phyloP scores from a whole-genome alignment of 2,113 vertebrate species.

The Ictidomys tridecemlineatus region DNA sequence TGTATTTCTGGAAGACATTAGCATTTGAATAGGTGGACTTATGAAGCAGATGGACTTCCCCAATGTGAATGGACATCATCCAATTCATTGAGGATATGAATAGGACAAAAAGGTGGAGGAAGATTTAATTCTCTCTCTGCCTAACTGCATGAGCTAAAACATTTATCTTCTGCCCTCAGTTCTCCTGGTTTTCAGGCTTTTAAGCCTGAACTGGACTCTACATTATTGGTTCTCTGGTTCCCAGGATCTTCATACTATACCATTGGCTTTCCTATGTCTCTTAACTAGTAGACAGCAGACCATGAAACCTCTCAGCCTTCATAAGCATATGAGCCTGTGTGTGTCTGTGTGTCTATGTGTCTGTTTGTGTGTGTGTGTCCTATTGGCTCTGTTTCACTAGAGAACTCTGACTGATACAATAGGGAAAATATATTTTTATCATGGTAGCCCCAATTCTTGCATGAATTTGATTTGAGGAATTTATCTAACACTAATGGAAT shows the following conservation, averaged over 20 bases:
- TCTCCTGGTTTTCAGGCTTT: background rate
- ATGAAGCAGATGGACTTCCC: background rate
- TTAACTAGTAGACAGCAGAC: background rate
- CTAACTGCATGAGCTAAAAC: background rate
- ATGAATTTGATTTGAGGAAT: background rate
- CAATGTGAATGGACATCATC: too few species aligned
- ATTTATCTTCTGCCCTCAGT: background rate
- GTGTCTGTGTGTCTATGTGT: background rate
- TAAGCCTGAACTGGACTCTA: background rate
- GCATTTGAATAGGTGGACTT: background rate
- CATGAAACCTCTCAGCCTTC: background rate
- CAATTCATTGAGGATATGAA: background rate
- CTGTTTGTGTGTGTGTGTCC: background rate
- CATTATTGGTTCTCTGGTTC: background rate
- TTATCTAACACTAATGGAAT: background rate
- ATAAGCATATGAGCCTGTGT: background rate
- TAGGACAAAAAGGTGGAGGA: background rate
- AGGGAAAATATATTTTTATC: slow-evolving; percentile 8
- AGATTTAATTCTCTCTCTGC: background rate
- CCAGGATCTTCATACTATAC: background rate
- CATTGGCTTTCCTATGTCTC: background rate
- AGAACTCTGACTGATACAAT: background rate
- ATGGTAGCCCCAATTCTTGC: background rate
- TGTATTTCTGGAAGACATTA: background rate
- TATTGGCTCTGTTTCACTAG: background rate